Evolutionary conservation across 2,113 vertebrate species (phyloP), one percentile per base, ranked within the genome.

Genomic region (Lampris incognitus): DNA sequence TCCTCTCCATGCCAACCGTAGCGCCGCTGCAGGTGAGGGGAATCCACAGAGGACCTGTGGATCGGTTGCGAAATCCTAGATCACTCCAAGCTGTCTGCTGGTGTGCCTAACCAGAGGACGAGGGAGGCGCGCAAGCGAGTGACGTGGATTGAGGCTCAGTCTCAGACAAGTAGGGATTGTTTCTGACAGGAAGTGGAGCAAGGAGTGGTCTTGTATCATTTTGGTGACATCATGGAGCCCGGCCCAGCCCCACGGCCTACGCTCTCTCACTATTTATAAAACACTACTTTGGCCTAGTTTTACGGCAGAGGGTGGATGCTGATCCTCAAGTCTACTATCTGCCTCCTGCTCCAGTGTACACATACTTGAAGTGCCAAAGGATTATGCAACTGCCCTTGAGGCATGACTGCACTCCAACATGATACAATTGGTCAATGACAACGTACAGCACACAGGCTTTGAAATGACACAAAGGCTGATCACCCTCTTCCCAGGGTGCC

Each of bases 181-280:
- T 94, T 87, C 76, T 70, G 79, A 93, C 93, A 94, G 94, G 93
- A 95, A 92, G 93, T 88, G 66, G 58, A 83, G 86, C 76, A 93
- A 92, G 94, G 94, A 94, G 94, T 87, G 93, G 93, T 88, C 85
- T 87, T 76, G 81, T 72, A 87, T 86, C 71, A 49, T 85, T 76
- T 71, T 36, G 77, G 86, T 89, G 78, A 92, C 92, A 93, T 95
- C 92, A 94, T 80, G 1, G 79, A 78, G 86, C 90, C 76, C 79
- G 80, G 91, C 91, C 90, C 85, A 83, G 85, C 92, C 91, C 85
- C 44, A 39, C 88, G 36, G 86, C 94, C 93, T 92, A 95, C 93
- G 87, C 92, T 90, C 77, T 70, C 82, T 79, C 75, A 41, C 90
- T 92, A 93, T 94, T 93, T 93, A 93, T 90, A 93, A 91, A 90